Evolutionary conservation across 2,888 invertebrate genomes (phyloP).

Genomic region (Hipparchia semele): DNA sequence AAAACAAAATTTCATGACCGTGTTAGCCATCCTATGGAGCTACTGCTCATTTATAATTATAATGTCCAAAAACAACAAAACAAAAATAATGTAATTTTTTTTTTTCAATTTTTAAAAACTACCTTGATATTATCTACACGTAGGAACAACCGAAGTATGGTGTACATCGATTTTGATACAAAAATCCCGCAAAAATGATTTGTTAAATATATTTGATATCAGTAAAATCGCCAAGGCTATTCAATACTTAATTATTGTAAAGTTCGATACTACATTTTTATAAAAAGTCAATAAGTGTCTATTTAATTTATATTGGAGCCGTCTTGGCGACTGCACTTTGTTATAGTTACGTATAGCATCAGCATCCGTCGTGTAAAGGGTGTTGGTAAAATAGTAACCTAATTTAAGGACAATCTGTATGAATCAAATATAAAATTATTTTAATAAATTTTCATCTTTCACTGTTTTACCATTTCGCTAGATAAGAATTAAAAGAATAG

Average conservation of each 20-base stretch:
- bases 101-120: background rate
- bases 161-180: conserved; percentile 9
- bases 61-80: background rate
- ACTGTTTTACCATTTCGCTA: conserved; percentile 38
- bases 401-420: conserved; percentile 72
- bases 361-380: conserved; percentile 74
- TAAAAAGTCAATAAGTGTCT: conserved; percentile 27
- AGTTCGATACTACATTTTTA: conserved; percentile 19
- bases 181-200: background rate
- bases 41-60: background rate
- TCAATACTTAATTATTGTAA: conserved; percentile 14
- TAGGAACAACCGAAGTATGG: conserved; percentile 2
- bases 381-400: conserved; percentile 79
- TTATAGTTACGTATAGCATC: conserved; percentile 48
- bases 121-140: background rate
- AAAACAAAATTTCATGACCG: background rate
- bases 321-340: conserved; percentile 40
- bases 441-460: conserved; percentile 46
- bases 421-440: conserved; percentile 73
- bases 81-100: background rate
- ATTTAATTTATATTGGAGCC: conserved; percentile 26
- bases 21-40: background rate
- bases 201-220: conserved; percentile 17
- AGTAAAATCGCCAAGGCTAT: conserved; percentile 31
- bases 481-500: background rate